A percentile compares a stretch with the other conserved stretches of the same genome.
These are phyloP conservation scores for Archilochus colubris DNA, from an alignment of 2,113 vertebrate genomes.

Conservation along the genomic window DNA sequence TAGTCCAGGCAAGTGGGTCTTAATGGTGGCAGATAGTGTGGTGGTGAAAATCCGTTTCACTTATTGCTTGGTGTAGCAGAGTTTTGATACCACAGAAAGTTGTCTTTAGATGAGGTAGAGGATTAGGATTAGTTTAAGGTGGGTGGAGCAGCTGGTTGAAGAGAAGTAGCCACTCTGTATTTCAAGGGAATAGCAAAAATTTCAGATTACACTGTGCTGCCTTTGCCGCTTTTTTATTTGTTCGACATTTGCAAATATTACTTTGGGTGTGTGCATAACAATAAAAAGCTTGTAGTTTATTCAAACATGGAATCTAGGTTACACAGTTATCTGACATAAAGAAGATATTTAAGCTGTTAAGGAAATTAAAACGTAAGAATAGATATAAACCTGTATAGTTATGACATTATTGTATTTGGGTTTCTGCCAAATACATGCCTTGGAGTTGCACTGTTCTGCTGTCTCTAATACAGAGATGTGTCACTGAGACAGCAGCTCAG, in stretches of 20 bases:
- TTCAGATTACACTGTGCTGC: background rate
- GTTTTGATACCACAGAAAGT: background rate
- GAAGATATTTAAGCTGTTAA: background rate
- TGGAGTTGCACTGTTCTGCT: background rate
- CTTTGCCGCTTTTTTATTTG: background rate
- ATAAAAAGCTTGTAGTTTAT: constrained; percentile 2
- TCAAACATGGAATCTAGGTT: background rate
- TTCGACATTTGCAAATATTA: background rate
- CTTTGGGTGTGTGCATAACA: background rate
- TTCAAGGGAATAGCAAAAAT: background rate
- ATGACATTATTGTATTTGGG: background rate
- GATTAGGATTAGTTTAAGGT: background rate
- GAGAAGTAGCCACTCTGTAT: background rate
- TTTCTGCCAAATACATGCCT: background rate
- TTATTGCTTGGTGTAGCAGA: background rate
- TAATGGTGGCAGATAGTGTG: background rate
- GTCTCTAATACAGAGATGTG: background rate
- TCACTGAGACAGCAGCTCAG: background rate
- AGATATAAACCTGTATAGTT: background rate
- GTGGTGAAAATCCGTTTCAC: background rate
- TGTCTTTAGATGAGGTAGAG: background rate
- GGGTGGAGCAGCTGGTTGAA: background rate
- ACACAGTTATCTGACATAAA: background rate
- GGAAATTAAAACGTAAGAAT: background rate
- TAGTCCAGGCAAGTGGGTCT: background rate